A percentile compares a stretch with the other conserved stretches of the same genome.
Conservation (phyloP, 2,797 vertebrate species). For the Amazonetta brasiliensis region DNA sequence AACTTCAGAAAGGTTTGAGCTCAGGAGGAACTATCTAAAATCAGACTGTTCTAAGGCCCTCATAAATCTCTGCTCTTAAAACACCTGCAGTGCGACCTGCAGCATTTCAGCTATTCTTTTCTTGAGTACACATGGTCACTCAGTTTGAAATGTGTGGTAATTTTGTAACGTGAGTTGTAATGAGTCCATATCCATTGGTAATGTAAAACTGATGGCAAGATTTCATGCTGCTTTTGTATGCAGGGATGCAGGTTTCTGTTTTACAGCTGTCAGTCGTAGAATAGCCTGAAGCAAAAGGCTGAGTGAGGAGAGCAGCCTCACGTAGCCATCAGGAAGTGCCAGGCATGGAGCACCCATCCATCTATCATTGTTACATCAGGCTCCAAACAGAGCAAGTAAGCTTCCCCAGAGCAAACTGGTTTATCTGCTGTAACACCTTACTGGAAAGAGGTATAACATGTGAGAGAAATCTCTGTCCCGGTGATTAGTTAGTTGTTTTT, state of each 20-base stretch:
- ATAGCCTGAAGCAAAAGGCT: neutral
- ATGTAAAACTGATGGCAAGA: neutral
- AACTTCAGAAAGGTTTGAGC: neutral
- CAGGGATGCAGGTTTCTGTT: neutral
- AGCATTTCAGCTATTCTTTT: neutral
- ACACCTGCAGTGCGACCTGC: neutral
- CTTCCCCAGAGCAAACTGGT: neutral
- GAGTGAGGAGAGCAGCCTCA: neutral
- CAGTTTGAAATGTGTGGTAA: neutral
- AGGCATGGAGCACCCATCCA: neutral
- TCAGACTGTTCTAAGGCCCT: neutral
- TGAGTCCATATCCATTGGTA: neutral
- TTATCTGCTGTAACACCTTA: neutral
- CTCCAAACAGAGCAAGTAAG: neutral
- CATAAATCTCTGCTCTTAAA: neutral
- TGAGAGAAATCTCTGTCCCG: neutral
- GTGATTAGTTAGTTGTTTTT: no score
- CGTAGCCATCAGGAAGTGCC: neutral
- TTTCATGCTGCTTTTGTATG: neutral
- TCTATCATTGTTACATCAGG: neutral
- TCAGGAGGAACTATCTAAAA: neutral
- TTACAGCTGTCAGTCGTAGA: rapidly evolving
- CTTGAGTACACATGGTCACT: neutral
- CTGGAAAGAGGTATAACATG: neutral
- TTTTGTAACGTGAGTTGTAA: neutral